Base-by-base conservation (phyloP, 2,888 invertebrate species). In the Sesamia inferens region DNA sequence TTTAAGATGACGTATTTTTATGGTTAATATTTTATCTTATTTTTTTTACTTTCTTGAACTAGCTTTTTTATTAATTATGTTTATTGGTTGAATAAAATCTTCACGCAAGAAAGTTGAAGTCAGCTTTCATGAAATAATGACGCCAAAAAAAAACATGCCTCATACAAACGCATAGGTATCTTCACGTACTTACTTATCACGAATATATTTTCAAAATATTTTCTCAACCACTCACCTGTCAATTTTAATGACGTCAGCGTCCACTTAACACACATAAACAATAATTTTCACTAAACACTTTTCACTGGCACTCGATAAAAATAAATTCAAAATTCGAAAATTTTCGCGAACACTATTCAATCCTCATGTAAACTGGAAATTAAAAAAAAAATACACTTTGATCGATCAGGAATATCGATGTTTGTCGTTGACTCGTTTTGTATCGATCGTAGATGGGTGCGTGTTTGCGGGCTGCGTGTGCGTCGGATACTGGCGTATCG, bases 401-500 rank as follows among this genome's bases (percentile, higher is more conserved):
- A 73, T 81, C 87, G 88, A 87, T 87, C 76, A 83, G 77, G 55
- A 78, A 84, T 74, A 82, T 69, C 75, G 74, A 74, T 82, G 66
- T 85, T n/a, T 72, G 81, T 79, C 77, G 72, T 87, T 79, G 86
- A 82, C 89, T 90, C 89, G 89, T 88, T 90, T 78, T 77, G 76
- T 75, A 85, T 85, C 83, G 84, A 87, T 87, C 82, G 85, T 85
- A 86, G 84, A 82, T 86, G 85, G 88, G 88, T 88, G 89, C 89
- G 96, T 95, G 95, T 91, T 93, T 79, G 90, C 93, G 86, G 89
- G 89, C 85, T 91, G 94, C 94, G 93, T 91, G 94, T 93, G 92
- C 89, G 92, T 84, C 90, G 89, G 85, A 88, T 90, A 95, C 95
- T 95, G 95, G 90, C 90, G 89, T 85, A 82, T 88, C 88, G 88